A percentile compares a stretch with the other conserved stretches of the same genome.
These are phyloP conservation scores for Hystrix cristata DNA, from an alignment of 2,113 vertebrate species.

Conservation along the genomic window DNA sequence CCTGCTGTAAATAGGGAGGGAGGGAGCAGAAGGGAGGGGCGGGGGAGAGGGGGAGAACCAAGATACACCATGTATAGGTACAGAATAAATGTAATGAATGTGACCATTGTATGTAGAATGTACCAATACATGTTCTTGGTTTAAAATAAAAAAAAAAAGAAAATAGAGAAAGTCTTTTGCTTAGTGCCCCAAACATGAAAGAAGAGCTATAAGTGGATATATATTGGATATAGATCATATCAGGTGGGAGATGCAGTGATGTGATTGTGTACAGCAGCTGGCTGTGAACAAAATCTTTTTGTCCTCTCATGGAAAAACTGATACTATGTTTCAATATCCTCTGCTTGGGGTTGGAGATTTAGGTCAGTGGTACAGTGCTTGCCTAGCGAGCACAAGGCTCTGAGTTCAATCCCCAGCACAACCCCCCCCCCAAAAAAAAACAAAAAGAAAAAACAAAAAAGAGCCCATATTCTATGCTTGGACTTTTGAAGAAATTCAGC, in stretches of 20 bases:
- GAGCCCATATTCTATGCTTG: background rate
- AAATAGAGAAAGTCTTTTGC: conserved; percentile 32
- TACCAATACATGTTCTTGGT: too few species aligned
- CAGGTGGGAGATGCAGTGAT: background rate
- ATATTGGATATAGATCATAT: conserved; percentile 18
- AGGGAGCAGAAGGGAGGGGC: too few species aligned
- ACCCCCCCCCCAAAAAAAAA: too few species aligned
- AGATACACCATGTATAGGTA: too few species aligned
- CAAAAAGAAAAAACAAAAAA: too few species aligned
- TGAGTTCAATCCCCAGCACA: too few species aligned
- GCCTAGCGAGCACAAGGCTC: too few species aligned
- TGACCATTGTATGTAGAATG: too few species aligned
- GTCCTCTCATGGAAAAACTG: conserved; percentile 31
- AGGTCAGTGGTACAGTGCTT: too few species aligned
- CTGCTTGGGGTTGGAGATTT: background rate
- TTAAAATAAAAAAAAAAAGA: background rate
- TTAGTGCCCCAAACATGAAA: conserved; percentile 1
- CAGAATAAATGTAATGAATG: too few species aligned
- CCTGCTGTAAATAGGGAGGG: too few species aligned
- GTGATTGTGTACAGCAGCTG: conserved; percentile 10
- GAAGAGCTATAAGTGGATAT: conserved; percentile 10
- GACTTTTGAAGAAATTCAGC: conserved; percentile 62
- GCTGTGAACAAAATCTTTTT: conserved; percentile 6
- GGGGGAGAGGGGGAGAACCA: too few species aligned
- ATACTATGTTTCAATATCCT: conserved; percentile 1